These are phyloP conservation scores for Agapornis canus DNA, from an alignment of 2,797 vertebrate species.

Conservation along the genomic window DNA sequence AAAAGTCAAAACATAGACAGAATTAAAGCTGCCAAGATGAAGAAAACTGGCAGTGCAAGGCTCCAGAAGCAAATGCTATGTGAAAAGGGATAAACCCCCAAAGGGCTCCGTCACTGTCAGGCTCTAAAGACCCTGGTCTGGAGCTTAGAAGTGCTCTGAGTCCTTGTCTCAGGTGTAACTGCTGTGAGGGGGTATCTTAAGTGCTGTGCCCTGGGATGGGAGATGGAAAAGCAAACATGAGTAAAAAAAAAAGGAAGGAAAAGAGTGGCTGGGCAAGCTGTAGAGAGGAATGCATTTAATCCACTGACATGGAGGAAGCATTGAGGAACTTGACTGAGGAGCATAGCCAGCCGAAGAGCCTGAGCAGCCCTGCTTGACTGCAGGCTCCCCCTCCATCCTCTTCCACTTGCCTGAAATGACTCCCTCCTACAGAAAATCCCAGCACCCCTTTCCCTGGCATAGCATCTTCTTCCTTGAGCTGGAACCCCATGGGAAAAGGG, in stretches of 20 bases:
- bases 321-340: neutral
- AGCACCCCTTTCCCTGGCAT: neutral
- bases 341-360: neutral
- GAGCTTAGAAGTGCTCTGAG: neutral
- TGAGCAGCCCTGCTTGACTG: neutral
- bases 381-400: neutral
- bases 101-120: neutral
- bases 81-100: neutral
- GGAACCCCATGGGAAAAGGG: neutral
- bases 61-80: neutral
- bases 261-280: neutral
- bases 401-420: neutral
- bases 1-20: neutral
- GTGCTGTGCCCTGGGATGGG: neutral
- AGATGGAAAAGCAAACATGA: neutral
- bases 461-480: neutral
- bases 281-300: neutral
- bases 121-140: neutral
- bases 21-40: neutral
- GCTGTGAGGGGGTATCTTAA: neutral
- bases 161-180: neutral
- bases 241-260: neutral
- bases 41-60: neutral
- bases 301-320: rapidly evolving
- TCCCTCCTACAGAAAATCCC: neutral